Conservation (phyloP, 2,888 invertebrate species). For the Arge pagana region DNA sequence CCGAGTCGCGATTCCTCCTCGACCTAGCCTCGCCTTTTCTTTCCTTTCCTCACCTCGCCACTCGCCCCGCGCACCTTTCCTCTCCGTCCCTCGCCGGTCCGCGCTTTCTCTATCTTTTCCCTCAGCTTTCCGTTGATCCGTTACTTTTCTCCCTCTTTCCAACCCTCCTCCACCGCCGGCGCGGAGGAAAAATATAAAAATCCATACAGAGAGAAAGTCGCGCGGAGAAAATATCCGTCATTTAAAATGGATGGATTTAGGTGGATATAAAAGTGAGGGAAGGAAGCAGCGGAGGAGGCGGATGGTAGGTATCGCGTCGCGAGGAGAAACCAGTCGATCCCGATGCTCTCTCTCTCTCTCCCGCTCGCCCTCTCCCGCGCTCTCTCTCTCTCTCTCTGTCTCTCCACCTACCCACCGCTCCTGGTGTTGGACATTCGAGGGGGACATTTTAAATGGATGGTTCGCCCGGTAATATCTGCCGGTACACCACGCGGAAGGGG, state of each 20-base stretch:
- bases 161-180: slow-evolving; percentile 37
- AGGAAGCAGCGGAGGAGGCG: slow-evolving; percentile 26
- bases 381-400: slow-evolving; percentile 25
- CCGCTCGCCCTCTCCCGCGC: slow-evolving; percentile 10
- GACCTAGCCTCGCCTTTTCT: slow-evolving; percentile 28
- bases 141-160: slow-evolving; percentile 21
- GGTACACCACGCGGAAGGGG: slow-evolving; percentile 11
- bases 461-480: slow-evolving; percentile 51
- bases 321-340: slow-evolving; percentile 17
- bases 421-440: slow-evolving; percentile 28
- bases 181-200: slow-evolving; percentile 45
- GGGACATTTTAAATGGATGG: slow-evolving; percentile 53
- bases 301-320: slow-evolving; percentile 17
- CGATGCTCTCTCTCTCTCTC: slow-evolving; percentile 19
- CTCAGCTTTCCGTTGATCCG: slow-evolving; percentile 17
- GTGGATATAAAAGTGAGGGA: slow-evolving; percentile 53
- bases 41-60: slow-evolving; percentile 24
- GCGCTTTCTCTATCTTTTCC: slow-evolving; percentile 24
- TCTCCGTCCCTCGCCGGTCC: slow-evolving; percentile 23
- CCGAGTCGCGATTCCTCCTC: slow-evolving; percentile 44
- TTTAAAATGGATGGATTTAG: slow-evolving; percentile 58
- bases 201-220: slow-evolving; percentile 45
- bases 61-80: slow-evolving; percentile 17
- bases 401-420: slow-evolving; percentile 24
- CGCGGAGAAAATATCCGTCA: slow-evolving; percentile 55